These are phyloP conservation scores for Ia io DNA, from an alignment of 2,113 vertebrate species.

Conservation along the genomic window DNA sequence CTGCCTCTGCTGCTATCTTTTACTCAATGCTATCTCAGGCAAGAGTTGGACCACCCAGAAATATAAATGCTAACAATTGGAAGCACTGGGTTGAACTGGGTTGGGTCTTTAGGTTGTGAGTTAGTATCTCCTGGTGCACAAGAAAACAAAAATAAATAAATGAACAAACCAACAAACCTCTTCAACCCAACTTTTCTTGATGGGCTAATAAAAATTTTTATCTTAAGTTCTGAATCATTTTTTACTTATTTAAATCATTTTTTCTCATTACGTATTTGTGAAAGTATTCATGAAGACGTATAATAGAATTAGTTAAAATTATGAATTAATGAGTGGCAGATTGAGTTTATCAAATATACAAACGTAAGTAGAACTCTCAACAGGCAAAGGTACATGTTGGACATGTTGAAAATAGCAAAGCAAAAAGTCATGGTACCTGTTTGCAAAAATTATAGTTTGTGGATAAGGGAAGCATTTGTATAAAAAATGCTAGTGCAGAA, in stretches of 20 bases:
- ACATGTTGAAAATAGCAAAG: background rate
- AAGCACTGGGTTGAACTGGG: background rate
- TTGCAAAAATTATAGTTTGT: background rate
- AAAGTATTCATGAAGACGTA: background rate
- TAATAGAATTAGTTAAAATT: background rate
- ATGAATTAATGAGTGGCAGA: background rate
- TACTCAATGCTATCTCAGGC: background rate
- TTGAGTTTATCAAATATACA: background rate
- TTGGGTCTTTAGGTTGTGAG: accelerated
- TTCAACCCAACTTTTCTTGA: background rate
- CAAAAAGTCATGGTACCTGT: background rate
- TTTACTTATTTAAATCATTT: background rate
- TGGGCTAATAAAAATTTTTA: background rate
- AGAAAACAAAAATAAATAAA: too few relatives aligned
- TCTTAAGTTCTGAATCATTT: background rate
- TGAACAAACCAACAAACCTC: background rate
- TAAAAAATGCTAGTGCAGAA: background rate
- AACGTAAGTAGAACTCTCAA: background rate
- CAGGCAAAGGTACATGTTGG: background rate
- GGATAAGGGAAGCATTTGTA: background rate
- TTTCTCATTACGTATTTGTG: background rate
- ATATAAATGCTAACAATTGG: background rate
- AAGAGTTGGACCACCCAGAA: background rate
- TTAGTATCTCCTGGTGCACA: background rate
- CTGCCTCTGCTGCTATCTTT: background rate